Base-by-base conservation (phyloP, 2,797 vertebrate species). In the Ibycter americanus region DNA sequence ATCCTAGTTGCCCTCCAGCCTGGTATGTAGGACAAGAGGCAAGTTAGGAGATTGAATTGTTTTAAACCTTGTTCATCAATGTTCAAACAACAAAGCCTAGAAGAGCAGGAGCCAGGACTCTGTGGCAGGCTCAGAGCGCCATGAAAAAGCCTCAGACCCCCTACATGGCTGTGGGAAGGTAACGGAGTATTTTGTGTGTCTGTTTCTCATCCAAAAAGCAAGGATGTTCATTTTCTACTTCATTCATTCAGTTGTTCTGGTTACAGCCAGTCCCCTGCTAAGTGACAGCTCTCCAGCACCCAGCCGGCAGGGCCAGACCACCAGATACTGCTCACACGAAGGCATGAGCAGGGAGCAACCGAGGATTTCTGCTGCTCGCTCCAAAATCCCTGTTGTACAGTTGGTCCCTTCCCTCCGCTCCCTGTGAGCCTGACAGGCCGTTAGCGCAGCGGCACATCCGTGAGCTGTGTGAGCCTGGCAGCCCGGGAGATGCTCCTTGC, bases 21-120 rank as follows among this genome's bases (percentile, higher is more conserved):
- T 90, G 86, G 49, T 42, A 73, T 79, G 63, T 46, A 87, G 94
- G 88, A 32, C 86, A 90, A 38, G 47, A 80, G 52, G 63, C 58
- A 68, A 77, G n/a, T 47, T 20, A 63, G 56, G 54, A 66, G 77
- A 52, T 1, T 34, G 66, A 34, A 29, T 47, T 83, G 49, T 65
- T 77, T 79, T 76, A 42, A 93, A 76, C 72, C 58, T 86, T 66
- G 63, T 56, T 73, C 96, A 89, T 85, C 68, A 47, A 21, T 36
- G 73, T 22, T 83, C 80, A 59, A 67, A 68, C 23, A 88, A 79
- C 46, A 89, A 68, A 93, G 94, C 73, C 47, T 42, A 55, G 79
- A 82, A 36, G 51, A 91, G 47, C 91, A 73, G 87, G 67, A 92
- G 92, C 89, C 96, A 95, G 83, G 74, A 58, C 63, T n/a, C 73